These are phyloP conservation scores for Eilema depressum DNA, from an alignment of 2,888 invertebrate genomes.

Conservation along the genomic window DNA sequence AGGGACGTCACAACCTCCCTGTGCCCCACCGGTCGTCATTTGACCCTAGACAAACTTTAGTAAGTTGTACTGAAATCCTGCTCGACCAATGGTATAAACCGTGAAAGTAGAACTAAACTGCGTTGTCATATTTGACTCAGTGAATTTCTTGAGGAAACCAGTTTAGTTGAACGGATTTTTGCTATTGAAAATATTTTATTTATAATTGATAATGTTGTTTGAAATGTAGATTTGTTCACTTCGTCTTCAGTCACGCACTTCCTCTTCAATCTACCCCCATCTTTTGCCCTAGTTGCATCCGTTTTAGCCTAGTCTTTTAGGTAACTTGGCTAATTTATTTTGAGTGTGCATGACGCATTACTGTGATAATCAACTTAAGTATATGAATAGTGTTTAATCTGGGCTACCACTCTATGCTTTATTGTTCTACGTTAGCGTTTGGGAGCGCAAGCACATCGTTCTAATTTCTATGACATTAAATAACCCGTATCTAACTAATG, in stretches of 20 bases:
- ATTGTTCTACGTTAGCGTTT: not conserved
- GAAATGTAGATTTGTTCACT: not conserved
- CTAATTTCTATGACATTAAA: not conserved
- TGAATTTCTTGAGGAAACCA: no score
- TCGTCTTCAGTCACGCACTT: not conserved
- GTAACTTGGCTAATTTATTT: not conserved
- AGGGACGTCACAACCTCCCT: no score
- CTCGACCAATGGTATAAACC: no score
- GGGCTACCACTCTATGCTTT: not conserved
- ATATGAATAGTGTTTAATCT: not conserved
- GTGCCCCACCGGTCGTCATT: no score
- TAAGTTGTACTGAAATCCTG: no score
- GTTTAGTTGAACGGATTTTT: no score
- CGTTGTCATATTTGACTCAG: no score
- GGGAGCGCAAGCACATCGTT: not conserved
- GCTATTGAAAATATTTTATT: no score
- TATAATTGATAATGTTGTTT: no score
- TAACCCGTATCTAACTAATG: not conserved
- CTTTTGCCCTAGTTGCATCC: not conserved
- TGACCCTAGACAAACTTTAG: no score
- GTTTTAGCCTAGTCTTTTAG: not conserved
- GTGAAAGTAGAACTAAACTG: not conserved
- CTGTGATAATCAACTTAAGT: not conserved
- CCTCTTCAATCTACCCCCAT: not conserved
- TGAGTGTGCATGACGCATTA: not conserved